A percentile compares a stretch with the other conserved stretches of the same genome.
Conservation (phyloP, 2,888 invertebrate genomes). For the Branchipolynoe longqiensis region DNA sequence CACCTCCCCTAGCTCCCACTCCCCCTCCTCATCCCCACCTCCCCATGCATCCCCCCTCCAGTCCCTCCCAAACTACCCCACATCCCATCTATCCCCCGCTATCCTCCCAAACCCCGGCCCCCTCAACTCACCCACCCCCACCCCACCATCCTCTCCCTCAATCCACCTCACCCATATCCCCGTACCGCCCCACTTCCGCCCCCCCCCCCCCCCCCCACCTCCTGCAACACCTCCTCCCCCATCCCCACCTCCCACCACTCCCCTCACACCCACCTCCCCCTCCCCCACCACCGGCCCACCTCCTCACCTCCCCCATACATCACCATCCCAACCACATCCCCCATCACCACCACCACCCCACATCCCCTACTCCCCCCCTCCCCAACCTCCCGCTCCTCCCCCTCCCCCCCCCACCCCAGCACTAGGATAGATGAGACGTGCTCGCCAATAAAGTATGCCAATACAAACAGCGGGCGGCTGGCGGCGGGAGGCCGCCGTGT, state of each 20-base stretch:
- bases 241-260: neutral
- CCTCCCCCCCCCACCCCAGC: neutral
- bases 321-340: neutral
- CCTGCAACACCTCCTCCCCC: neutral
- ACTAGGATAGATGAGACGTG: neutral
- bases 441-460: constrained; percentile 43
- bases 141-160: neutral
- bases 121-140: too few species aligned
- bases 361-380: neutral
- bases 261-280: neutral
- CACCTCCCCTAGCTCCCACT: too few species aligned
- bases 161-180: neutral
- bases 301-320: neutral
- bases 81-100: too few species aligned
- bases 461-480: constrained; percentile 20
- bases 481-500: neutral
- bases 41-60: too few species aligned
- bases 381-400: neutral
- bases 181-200: neutral
- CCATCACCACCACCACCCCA: neutral
- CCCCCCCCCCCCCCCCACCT: neutral
- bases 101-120: too few species aligned
- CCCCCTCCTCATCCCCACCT: too few species aligned
- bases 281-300: neutral
- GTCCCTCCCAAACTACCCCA: too few species aligned